Evolutionary conservation across 2,888 invertebrate species (phyloP).

Genomic region (Caenorhabditis becei): DNA sequence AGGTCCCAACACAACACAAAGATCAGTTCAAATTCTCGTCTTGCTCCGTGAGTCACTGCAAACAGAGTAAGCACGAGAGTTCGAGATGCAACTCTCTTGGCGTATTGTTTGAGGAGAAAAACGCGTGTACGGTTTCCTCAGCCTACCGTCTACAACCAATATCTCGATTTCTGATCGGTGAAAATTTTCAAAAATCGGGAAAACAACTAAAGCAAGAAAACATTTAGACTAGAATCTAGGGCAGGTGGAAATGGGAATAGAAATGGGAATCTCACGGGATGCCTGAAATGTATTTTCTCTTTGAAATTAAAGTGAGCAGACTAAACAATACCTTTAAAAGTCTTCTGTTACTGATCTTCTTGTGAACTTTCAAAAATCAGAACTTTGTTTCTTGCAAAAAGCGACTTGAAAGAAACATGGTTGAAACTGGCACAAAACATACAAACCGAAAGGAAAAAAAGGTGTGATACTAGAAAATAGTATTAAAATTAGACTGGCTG

Average conservation of each 20-base stretch:
- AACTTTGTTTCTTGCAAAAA: too few relatives aligned
- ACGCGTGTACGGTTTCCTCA: not conserved
- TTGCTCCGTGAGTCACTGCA: slow-evolving; percentile 3
- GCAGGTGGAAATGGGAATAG: slow-evolving; percentile 9
- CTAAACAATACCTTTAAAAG: not conserved
- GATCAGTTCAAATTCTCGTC: slow-evolving; percentile 30
- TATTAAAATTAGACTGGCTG: not conserved
- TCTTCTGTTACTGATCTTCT: not conserved
- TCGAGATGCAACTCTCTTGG: not conserved
- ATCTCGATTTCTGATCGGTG: slow-evolving; percentile 35
- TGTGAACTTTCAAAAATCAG: too few relatives aligned
- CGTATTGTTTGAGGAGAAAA: not conserved
- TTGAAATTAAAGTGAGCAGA: not conserved
- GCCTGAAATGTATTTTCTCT: too few relatives aligned
- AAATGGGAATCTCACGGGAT: not conserved
- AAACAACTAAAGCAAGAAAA: not conserved
- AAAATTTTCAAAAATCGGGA: slow-evolving; percentile 21
- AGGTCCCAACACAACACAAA: slow-evolving; percentile 21
- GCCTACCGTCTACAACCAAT: slow-evolving; percentile 8
- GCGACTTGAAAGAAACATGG: too few relatives aligned
- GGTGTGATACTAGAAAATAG: not conserved
- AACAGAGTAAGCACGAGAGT: not conserved
- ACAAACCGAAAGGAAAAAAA: not conserved
- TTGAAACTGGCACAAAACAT: not conserved
- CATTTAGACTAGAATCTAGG: not conserved